Evolutionary conservation across 2,113 vertebrate species (phyloP).

Genomic region (Diglossa brunneiventris): DNA sequence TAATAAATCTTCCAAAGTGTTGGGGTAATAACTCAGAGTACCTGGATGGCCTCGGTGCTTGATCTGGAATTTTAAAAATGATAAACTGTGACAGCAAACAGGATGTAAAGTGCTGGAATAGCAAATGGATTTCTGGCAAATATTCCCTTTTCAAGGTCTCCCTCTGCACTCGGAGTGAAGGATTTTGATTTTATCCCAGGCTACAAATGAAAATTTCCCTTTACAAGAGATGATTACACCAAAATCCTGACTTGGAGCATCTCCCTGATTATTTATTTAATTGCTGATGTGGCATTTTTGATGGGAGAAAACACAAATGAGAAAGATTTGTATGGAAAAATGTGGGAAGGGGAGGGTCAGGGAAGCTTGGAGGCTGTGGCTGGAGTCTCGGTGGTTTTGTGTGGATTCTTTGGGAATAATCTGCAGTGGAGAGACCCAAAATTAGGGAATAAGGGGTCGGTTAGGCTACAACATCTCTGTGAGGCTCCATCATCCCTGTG

Average conservation of each 20-base stretch:
- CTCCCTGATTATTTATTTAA: not conserved
- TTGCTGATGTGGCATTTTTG: not conserved
- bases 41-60: not conserved
- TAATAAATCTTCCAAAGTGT: not conserved
- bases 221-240: not conserved
- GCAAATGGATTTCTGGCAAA: not conserved
- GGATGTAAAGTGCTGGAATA: not conserved
- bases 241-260: not conserved
- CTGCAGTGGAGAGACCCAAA: not conserved
- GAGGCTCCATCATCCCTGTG: fast-evolving
- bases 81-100: not conserved
- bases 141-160: not conserved
- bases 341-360: not conserved
- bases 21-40: not conserved
- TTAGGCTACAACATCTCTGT: fast-evolving
- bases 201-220: not conserved
- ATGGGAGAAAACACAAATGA: not conserved
- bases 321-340: not conserved
- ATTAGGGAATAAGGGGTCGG: no score
- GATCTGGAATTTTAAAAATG: not conserved
- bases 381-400: not conserved
- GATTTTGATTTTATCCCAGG: not conserved
- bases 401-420: not conserved
- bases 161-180: not conserved
- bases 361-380: not conserved